A percentile compares a stretch with the other conserved stretches of the same genome.
Conservation (phyloP, 2,888 invertebrate genomes). For the Barypeithes pellucidus region DNA sequence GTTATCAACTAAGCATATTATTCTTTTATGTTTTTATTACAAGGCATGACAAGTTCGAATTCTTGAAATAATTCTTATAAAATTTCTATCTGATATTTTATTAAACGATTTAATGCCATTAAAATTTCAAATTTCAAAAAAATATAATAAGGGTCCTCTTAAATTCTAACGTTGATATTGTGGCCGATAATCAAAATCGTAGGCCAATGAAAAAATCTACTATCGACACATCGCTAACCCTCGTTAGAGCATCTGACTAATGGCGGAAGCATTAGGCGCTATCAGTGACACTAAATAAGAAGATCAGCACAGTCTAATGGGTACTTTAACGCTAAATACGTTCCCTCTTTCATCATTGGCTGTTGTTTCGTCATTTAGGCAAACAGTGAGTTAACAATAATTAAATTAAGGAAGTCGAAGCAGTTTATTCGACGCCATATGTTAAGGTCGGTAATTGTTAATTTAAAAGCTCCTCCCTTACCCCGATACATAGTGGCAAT, state of each 20-base stretch:
- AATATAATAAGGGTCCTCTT: too few species aligned
- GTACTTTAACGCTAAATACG: conserved; percentile 64
- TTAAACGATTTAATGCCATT: too few species aligned
- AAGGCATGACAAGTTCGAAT: too few species aligned
- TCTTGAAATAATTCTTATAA: too few species aligned
- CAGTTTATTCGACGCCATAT: conserved; percentile 29
- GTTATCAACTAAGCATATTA: too few species aligned
- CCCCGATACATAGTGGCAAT: neutral
- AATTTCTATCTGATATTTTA: too few species aligned
- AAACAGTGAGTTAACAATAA: conserved; percentile 39
- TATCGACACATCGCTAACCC: conserved; percentile 70
- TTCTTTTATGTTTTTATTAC: too few species aligned
- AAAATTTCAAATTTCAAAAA: too few species aligned
- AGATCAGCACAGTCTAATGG: conserved; percentile 68
- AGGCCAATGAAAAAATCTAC: conserved; percentile 42
- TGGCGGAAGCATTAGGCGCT: conserved; percentile 70
- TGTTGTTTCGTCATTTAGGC: conserved; percentile 27
- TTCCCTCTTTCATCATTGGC: conserved; percentile 41
- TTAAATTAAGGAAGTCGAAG: conserved; percentile 30
- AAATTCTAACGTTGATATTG: neutral
- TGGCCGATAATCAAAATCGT: conserved; percentile 2
- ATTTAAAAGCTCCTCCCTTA: neutral
- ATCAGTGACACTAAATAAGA: conserved; percentile 70
- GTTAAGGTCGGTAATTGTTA: conserved; percentile 15
- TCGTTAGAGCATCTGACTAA: conserved; percentile 71